These are phyloP conservation scores for Brachyrhaphis roseni DNA, from an alignment of 2,797 vertebrate genomes.

Conservation along the genomic window DNA sequence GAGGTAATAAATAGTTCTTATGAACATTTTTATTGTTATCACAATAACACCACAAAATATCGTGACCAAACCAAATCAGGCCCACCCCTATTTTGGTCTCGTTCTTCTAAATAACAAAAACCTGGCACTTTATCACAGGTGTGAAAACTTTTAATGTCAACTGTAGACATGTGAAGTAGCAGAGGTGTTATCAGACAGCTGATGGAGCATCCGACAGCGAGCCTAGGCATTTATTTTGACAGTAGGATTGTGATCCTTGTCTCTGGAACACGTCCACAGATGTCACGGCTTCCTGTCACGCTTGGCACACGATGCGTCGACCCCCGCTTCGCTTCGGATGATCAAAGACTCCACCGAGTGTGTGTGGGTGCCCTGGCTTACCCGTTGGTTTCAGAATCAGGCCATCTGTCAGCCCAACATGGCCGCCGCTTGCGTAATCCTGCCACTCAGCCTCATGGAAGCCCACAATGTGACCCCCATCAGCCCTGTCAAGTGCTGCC, in stretches of 20 bases:
- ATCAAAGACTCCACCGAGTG: background rate
- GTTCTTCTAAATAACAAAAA: background rate
- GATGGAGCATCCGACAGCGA: background rate
- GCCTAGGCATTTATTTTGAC: background rate
- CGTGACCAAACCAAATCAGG: too few species aligned
- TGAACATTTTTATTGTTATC: too few species aligned
- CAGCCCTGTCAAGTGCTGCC: background rate
- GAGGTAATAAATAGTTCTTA: too few species aligned
- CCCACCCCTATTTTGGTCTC: background rate
- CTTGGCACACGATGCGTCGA: background rate
- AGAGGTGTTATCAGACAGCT: background rate
- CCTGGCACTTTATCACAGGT: background rate
- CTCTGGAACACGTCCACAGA: background rate
- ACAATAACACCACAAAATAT: too few species aligned
- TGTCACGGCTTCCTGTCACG: background rate
- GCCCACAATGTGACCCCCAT: background rate
- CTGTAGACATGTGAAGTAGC: background rate
- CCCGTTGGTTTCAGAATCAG: slow-evolving; percentile 1
- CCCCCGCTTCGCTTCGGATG: background rate
- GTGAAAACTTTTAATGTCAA: background rate
- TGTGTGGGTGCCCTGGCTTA: background rate
- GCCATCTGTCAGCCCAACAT: background rate
- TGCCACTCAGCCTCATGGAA: background rate
- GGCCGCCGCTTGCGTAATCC: background rate
- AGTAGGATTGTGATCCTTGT: background rate